phyloP scores from a whole-genome alignment of 2,797 vertebrate species.

The Poeciliopsis paucimaculata region DNA sequence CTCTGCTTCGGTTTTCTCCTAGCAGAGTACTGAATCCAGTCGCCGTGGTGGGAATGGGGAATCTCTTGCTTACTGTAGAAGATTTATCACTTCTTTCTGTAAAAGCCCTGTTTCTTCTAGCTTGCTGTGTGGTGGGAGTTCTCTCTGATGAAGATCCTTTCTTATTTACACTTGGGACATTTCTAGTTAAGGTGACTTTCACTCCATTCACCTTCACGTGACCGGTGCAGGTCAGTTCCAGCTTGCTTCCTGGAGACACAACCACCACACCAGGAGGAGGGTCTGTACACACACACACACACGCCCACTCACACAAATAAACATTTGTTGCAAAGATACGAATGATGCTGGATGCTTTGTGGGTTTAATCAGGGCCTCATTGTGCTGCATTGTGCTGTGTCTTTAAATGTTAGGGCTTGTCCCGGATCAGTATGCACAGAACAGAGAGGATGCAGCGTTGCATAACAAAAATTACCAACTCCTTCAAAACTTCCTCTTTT shows the following conservation, averaged over 20 bases:
- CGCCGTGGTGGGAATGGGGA: background rate
- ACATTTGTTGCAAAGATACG: background rate
- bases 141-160: background rate
- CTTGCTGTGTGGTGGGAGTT: conserved; percentile 5
- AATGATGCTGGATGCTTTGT: background rate
- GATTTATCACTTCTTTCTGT: background rate
- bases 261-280: conserved; percentile 67
- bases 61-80: background rate
- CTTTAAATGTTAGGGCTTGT: conserved; percentile 1
- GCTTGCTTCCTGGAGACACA: conserved; percentile 57
- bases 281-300: conserved; percentile 56
- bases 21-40: background rate
- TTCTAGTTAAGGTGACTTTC: conserved; percentile 29
- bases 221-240: conserved; percentile 73
- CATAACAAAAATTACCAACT: conserved; percentile 41
- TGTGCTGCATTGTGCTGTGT: too few relatives aligned
- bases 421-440: background rate
- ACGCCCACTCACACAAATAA: background rate
- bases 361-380: background rate
- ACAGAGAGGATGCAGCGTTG: conserved; percentile 35
- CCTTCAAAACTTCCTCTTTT: conserved; percentile 61
- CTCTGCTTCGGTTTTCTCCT: background rate
- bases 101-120: background rate
- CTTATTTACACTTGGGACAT: conserved; percentile 6
- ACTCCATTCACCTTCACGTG: conserved; percentile 67